Conservation (phyloP, 2,888 invertebrate species). For the Pocota personata region DNA sequence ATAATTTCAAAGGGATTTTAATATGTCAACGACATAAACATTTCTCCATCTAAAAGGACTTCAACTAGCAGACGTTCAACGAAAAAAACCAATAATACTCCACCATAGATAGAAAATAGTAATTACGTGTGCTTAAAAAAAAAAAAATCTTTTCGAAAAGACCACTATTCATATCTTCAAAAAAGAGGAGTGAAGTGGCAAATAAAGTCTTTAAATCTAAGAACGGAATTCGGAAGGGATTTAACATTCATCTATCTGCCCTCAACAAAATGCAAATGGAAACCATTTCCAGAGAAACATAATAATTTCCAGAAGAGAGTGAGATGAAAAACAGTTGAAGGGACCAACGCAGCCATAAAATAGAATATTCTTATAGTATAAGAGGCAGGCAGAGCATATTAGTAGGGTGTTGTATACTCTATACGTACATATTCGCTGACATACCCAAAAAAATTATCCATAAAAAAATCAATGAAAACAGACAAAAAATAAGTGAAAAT, state of each 20-base stretch:
- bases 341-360: not conserved
- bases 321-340: not conserved
- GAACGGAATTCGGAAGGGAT: conserved; percentile 5
- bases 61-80: not conserved
- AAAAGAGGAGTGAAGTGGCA: not conserved
- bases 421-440: conserved; percentile 8
- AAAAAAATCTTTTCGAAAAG: not conserved
- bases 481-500: conserved; percentile 20
- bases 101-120: not conserved
- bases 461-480: conserved; percentile 23
- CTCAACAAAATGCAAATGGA: conserved; percentile 11
- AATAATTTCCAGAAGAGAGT: conserved; percentile 2
- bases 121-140: not conserved
- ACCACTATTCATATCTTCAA: not conserved
- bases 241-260: conserved; percentile 11
- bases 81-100: not conserved
- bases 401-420: not conserved
- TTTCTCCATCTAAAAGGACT: not conserved
- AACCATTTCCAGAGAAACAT: conserved; percentile 2
- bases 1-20: not conserved
- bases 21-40: not conserved
- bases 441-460: conserved; percentile 10
- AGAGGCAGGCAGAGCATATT: conserved; percentile 19
- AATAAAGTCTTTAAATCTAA: not conserved
- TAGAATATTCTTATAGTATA: conserved; percentile 1